Conservation (phyloP, 2,888 invertebrate genomes). For the Alloscopus bannaensis region DNA sequence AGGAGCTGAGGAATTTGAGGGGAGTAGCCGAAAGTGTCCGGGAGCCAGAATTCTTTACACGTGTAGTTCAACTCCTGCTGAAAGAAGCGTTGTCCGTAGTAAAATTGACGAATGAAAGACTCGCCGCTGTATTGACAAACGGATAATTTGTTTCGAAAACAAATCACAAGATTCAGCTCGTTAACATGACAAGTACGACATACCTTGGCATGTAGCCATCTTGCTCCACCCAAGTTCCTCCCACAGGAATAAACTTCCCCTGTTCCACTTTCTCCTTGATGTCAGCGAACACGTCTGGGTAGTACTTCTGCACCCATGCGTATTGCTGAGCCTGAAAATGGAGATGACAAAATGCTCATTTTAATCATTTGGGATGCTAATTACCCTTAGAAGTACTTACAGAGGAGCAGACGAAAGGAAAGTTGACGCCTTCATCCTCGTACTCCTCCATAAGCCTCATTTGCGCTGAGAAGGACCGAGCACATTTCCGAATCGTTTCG, state of each 20-base stretch:
- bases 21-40: conserved; percentile 79
- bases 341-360: not conserved
- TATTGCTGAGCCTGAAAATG: conserved; percentile 77
- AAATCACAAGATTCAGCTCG: not conserved
- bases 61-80: conserved; percentile 76
- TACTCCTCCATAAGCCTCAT: conserved; percentile 77
- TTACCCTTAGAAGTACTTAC: not conserved
- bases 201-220: conserved; percentile 75
- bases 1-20: conserved; percentile 78
- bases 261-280: conserved; percentile 75
- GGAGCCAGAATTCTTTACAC: conserved; percentile 78
- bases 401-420: conserved; percentile 77
- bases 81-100: conserved; percentile 77
- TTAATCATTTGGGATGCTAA: not conserved
- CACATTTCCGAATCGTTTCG: conserved; percentile 78
- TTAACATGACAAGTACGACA: not conserved
- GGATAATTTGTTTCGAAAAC: not conserved
- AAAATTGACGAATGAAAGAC: conserved; percentile 77
- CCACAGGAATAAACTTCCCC: conserved; percentile 77
- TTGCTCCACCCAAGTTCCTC: conserved; percentile 78
- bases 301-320: conserved; percentile 77
- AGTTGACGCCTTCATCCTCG: no score
- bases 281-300: conserved; percentile 76
- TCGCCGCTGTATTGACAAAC: conserved; percentile 75
- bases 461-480: conserved; percentile 77